Evolutionary conservation across 2,113 vertebrate genomes (phyloP), one percentile per base, ranked within the genome.

Genomic region (Lamprotornis superbus): DNA sequence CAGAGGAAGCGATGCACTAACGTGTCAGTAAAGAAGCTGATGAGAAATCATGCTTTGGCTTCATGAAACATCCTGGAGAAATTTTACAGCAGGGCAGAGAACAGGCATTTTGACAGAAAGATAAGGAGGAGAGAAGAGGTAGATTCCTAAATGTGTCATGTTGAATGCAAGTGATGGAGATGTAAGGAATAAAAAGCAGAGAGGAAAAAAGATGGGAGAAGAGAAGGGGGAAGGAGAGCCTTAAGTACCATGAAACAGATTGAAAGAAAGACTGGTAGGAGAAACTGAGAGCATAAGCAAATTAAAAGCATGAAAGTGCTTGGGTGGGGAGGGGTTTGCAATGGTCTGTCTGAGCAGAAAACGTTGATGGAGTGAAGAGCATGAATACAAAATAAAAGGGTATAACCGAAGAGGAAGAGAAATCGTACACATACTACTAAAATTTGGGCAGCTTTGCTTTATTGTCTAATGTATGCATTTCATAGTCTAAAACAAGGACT

Each of bases 11-110:
- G 19, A 67, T 63, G 37, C 31, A 46, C 50, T 67, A 67, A 74
- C 0, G 63, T 95, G 83, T 73, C 82, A 93, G 70, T 37, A 49
- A 61, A 91, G 59, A 39, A 79, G 46, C 70, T 82, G 89, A 89
- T 78, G 27, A 93, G 80, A 90, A 95, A 89, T 84, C 61, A 59
- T 77, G 42, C 70, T 93, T 69, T 91, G 67, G 70, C 75, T 85
- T 80, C 67, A 85, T 10, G 9, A 93, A 73, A 67, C n/a, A 33
- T 79, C 55, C 64, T 63, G 67, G 59, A 73, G 81, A 65, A 82
- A 59, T 78, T 79, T 73, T 73, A 86, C 57, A 85, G 44, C 61
- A 81, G 22, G 28, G 60, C 49, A 82, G 44, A 70, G 61, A 68
- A 39, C 3, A 74, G 61, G 27, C 57, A 53, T 81, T 79, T 65